These are phyloP conservation scores for Colletes collaris DNA, from an alignment of 2,888 invertebrate species.

Conservation along the genomic window DNA sequence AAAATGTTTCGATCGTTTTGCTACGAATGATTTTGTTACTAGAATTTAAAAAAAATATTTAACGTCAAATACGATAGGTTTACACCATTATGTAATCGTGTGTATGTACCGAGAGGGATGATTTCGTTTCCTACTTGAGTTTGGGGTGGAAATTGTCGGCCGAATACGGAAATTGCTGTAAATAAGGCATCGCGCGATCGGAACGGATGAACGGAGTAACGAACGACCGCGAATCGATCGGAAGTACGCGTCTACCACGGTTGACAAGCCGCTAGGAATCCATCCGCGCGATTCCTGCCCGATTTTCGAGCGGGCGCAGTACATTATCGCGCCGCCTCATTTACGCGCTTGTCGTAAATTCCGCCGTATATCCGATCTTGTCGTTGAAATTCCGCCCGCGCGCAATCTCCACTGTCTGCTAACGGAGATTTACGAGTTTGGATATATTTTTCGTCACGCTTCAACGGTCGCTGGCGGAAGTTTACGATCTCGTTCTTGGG, in stretches of 20 bases:
- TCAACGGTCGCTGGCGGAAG: slow-evolving; percentile 1
- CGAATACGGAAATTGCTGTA: no score
- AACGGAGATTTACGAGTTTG: slow-evolving; percentile 1
- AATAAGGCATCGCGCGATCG: no score
- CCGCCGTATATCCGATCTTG: neutral
- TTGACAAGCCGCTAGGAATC: slow-evolving; percentile 14
- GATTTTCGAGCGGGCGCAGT: neutral
- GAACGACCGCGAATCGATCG: neutral
- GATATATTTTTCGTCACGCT: slow-evolving; percentile 1
- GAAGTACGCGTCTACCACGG: neutral
- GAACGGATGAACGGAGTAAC: no score
- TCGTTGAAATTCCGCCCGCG: slow-evolving; percentile 8
- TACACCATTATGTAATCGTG: no score
- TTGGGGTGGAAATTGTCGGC: no score
- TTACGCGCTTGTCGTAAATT: slow-evolving; percentile 19
- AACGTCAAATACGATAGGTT: no score
- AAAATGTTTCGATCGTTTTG: no score
- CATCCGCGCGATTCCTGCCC: neutral
- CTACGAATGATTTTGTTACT: no score
- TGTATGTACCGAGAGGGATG: no score
- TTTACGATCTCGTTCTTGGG: slow-evolving; percentile 7
- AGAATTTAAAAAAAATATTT: no score
- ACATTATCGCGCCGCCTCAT: slow-evolving; percentile 23
- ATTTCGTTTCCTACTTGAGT: no score
- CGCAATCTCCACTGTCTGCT: slow-evolving; percentile 7